Conservation (phyloP, 2,797 vertebrate species). For the Brachyrhaphis roseni region DNA sequence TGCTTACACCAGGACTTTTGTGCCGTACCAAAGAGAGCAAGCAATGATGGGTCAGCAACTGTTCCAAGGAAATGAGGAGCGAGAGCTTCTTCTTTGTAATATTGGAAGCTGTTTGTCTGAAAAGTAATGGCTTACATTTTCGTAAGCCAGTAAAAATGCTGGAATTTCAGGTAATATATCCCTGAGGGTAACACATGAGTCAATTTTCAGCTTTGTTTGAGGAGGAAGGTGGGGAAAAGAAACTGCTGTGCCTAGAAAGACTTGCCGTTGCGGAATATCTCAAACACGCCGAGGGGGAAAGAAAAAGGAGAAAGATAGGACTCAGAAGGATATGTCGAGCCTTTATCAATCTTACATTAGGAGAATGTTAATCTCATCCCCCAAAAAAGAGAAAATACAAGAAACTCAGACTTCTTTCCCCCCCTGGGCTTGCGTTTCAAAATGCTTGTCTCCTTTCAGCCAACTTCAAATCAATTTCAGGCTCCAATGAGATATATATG, state of each 20-base stretch:
- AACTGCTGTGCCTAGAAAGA: constrained; percentile 61
- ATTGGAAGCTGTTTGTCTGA: constrained; percentile 33
- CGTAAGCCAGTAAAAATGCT: constrained; percentile 33
- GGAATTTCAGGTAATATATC: constrained; percentile 46
- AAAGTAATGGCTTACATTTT: constrained; percentile 49
- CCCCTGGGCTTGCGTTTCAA: constrained; percentile 61
- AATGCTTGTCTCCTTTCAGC: constrained; percentile 72
- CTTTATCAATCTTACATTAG: constrained; percentile 80
- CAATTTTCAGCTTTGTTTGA: constrained; percentile 44
- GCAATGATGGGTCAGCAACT: constrained; percentile 7
- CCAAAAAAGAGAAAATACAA: constrained; percentile 22
- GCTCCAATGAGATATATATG: constrained; percentile 81
- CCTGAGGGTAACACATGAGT: constrained; percentile 49
- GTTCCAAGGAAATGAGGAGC: background rate
- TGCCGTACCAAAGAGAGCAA: constrained; percentile 1
- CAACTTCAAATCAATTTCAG: constrained; percentile 82
- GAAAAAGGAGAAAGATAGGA: constrained; percentile 36
- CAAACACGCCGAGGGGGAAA: constrained; percentile 42
- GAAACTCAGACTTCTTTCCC: constrained; percentile 32
- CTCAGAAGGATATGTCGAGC: constrained; percentile 67
- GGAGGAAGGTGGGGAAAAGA: constrained; percentile 18
- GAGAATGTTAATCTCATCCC: constrained; percentile 70
- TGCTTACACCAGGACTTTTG: constrained; percentile 7
- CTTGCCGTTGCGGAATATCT: constrained; percentile 39
- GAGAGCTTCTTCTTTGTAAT: constrained; percentile 15